phyloP scores from a whole-genome alignment of 2,113 vertebrate species.

The Colius striatus region DNA sequence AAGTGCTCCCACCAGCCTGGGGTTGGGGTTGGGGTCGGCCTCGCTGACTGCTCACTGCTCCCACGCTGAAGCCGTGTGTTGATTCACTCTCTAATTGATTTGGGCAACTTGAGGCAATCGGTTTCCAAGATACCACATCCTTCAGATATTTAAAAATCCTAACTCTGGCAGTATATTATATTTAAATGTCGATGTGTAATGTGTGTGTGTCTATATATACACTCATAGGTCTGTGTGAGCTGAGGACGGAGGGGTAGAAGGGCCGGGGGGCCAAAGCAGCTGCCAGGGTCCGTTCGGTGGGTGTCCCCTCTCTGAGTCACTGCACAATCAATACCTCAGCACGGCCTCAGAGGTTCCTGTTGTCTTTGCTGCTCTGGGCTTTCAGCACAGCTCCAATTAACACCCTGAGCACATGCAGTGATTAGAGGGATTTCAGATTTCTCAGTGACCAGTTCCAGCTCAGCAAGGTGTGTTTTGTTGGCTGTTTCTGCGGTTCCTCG shows the following conservation, averaged over 20 bases:
- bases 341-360: background rate
- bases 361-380: background rate
- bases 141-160: conserved; percentile 40
- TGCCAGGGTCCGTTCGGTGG: background rate
- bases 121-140: conserved; percentile 73
- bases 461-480: background rate
- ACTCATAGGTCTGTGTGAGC: background rate
- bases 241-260: background rate
- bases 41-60: background rate
- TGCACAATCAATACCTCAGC: background rate
- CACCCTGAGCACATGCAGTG: background rate
- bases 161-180: conserved; percentile 4
- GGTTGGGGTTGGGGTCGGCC: background rate
- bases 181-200: conserved; percentile 4
- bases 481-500: background rate
- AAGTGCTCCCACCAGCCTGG: background rate
- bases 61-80: conserved; percentile 51
- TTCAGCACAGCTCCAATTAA: background rate
- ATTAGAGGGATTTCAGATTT: background rate
- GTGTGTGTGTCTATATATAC: background rate
- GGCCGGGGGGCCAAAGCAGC: background rate
- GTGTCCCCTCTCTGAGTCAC: background rate
- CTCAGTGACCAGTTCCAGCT: background rate
- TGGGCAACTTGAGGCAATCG: conserved; percentile 64
- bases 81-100: conserved; percentile 70